phyloP scores from a whole-genome alignment of 2,888 invertebrate genomes.

The Fabriciana adippe region DNA sequence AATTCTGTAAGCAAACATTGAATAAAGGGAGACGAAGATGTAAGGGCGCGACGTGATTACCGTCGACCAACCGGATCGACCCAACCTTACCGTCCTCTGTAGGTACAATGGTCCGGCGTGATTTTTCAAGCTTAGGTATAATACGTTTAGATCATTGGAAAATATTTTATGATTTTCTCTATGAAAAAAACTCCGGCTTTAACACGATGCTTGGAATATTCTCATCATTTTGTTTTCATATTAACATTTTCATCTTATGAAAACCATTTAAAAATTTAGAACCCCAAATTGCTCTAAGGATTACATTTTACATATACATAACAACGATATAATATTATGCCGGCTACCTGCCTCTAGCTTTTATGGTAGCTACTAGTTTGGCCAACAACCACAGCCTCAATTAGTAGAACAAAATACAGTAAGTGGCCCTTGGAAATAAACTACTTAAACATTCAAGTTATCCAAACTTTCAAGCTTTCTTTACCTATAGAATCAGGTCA shows the following conservation, averaged over 20 bases:
- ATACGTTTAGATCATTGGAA: background rate
- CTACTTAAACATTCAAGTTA: background rate
- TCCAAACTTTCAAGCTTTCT: background rate
- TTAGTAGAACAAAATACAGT: too few species aligned
- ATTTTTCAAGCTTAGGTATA: conserved; percentile 20
- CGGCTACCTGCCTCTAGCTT: too few species aligned
- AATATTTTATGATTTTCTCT: conserved; percentile 1
- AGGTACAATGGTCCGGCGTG: conserved; percentile 18
- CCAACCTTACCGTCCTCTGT: conserved; percentile 44
- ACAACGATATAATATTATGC: too few species aligned
- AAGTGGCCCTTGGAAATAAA: background rate
- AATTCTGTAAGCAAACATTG: conserved; percentile 59
- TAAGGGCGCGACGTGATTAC: conserved; percentile 73
- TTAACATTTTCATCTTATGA: too few species aligned
- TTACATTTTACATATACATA: too few species aligned
- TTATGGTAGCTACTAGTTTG: too few species aligned
- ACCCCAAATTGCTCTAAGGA: too few species aligned
- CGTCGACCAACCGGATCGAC: conserved; percentile 67
- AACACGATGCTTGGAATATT: too few species aligned
- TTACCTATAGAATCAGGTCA: conserved; percentile 7
- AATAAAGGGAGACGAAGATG: conserved; percentile 56
- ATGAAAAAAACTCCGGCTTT: background rate
- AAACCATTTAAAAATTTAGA: too few species aligned
- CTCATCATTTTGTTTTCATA: too few species aligned
- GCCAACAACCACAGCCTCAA: too few species aligned